Evolutionary conservation across 37 sponge, comb jelly and placozoan genomes (phyloP), one percentile per base, ranked within the genome.

Genomic region (Diacarnus erythraeanus): DNA sequence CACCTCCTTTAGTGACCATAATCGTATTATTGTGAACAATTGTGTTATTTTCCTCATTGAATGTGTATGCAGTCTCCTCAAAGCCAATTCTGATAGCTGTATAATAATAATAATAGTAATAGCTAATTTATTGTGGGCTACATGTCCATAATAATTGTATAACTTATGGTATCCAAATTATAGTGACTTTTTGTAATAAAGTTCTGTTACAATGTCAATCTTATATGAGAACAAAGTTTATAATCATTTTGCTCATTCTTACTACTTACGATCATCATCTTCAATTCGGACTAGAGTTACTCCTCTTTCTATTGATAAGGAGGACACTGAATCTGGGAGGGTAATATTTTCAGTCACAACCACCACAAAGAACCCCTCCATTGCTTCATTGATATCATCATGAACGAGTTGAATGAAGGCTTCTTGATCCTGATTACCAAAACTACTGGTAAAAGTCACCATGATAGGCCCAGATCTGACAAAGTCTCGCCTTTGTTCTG

Each of bases 241-340:
- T 20, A 54, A 20, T 54, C 10, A 54, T 54, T 54, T 54, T 17
- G 17, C 56, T 60, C 27, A 26, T 5, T 38, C 5, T 23, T 23
- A 2, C 34, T 4, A 74, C 74, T 74, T 74, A 74, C 74, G 74
- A 54, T 74, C 74, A 30, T 74, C 51, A 56, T 74, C 74, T 29
- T 22, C 36, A 30, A 74, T 51, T 1, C 8, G 51, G 30, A 54
- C 74, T 2, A 74, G 34, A 56, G 74, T 74, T 1, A 74, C 27
- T 25, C 72, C 72, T 29, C 36, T 35, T 74, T 35, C 56, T 17
- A 40, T n/a, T n/a, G n/a, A n/a, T 40, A 71, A 2, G 1, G 22
- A 12, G 38, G n/a, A 15, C 6, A 23, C 42, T 22, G 38, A 1
- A 2, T 39, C 41, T 22, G 41, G 42, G 27, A 56, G 51, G 18